phyloP scores from a whole-genome alignment of 1,140 invertebrate species.

The Homalodisca vitripennis region DNA sequence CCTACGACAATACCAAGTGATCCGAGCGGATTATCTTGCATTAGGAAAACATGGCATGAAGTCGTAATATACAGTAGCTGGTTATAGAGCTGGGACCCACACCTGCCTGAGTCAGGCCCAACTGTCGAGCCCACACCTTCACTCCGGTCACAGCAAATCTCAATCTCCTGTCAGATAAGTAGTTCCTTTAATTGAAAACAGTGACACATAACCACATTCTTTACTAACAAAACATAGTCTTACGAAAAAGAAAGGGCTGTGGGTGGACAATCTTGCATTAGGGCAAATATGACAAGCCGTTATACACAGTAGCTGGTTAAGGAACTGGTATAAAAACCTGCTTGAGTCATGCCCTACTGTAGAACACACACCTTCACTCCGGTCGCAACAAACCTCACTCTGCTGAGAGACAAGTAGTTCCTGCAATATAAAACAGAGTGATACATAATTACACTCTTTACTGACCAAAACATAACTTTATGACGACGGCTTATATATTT shows the following conservation, averaged over 20 bases:
- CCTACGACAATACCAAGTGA: too few relatives aligned
- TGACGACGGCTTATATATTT: too few relatives aligned
- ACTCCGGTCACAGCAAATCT: background rate
- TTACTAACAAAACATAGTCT: too few relatives aligned
- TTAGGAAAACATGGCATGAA: too few relatives aligned
- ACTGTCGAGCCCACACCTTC: background rate
- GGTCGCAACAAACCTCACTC: background rate
- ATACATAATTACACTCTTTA: too few relatives aligned
- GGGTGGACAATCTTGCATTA: background rate
- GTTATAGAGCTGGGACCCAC: background rate
- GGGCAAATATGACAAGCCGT: background rate
- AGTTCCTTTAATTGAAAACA: too few relatives aligned
- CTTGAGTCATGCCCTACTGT: background rate
- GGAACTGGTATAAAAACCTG: background rate
- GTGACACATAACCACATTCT: too few relatives aligned
- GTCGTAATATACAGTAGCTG: too few relatives aligned
- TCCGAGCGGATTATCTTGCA: too few relatives aligned
- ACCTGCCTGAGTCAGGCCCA: constrained; percentile 1
- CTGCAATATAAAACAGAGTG: too few relatives aligned
- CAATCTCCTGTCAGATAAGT: background rate
- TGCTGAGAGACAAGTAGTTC: background rate
- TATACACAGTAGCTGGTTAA: background rate
- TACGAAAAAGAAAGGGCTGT: background rate
- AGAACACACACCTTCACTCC: background rate
- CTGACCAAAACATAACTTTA: too few relatives aligned